Base-by-base conservation (phyloP, 2,113 vertebrate species). In the Pholis gunnellus region DNA sequence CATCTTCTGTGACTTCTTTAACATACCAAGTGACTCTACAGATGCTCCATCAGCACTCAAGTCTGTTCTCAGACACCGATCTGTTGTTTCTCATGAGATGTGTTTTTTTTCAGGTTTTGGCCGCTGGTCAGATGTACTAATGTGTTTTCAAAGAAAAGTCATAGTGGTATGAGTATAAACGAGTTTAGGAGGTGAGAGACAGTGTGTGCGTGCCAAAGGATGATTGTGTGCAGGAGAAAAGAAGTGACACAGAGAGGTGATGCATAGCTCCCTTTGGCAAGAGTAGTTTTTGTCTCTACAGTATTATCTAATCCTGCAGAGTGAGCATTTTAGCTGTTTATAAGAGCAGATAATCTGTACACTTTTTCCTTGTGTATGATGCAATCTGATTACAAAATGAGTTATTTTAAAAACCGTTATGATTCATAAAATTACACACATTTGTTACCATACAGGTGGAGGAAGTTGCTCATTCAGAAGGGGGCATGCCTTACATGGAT, bases 121-220 rank as follows among this genome's bases (percentile, higher is more conserved):
- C 57, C 9, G 5, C 74, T 79, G 66, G 5, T 76, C 63, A 60
- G 36, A 82, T 46, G 8, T 17, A 70, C 22, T 82, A 76, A 73
- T 74, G 50, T 79, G 72, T 78, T 77, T 70, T 87, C 69, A 57
- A 63, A 69, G n/a, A 82, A 76, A 79, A 78, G 50, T 76, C 48
- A 67, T 17, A 75, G 48, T 14, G 1, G 31, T 46, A 59, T 25
- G 48, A 66, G 34, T 50, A 66, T 68, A 52, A 75, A 83, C 56
- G 18, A 71, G 70, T 50, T 70, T 57, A 78, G 14, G 48, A 76
- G 72, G 42, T 50, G 29, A 15, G 38, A n/a, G 66, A 59, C 72
- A n/a, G n/a, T n/a, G n/a, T n/a, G 29, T 17, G 46, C 42, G 29
- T 54, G 29, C 67, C 63, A 18, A 68, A 44, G 56, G 60, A 61